Evolutionary conservation across 2,888 invertebrate genomes (phyloP).

Genomic region (Corbicula japonica): DNA sequence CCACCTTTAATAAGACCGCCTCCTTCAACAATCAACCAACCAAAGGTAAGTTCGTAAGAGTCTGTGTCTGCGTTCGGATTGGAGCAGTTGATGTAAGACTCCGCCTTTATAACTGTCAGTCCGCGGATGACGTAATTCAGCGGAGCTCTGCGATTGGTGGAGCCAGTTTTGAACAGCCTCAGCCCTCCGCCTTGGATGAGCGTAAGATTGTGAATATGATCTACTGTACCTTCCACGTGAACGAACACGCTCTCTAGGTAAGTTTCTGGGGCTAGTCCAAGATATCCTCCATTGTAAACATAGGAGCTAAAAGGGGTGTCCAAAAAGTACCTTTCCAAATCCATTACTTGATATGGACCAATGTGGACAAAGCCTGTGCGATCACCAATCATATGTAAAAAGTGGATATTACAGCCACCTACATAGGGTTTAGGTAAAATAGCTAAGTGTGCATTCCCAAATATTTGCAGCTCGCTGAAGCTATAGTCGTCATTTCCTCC

Average conservation of each 20-base stretch:
- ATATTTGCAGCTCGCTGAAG: slow-evolving; percentile 78
- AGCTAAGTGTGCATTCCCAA: slow-evolving; percentile 79
- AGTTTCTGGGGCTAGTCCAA: slow-evolving; percentile 78
- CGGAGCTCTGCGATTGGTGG: slow-evolving; percentile 67
- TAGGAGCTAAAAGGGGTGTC: slow-evolving; percentile 79
- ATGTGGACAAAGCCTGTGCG: slow-evolving; percentile 76
- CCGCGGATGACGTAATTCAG: slow-evolving; percentile 74
- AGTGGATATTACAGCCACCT: slow-evolving; percentile 68
- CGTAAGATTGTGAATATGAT: slow-evolving; percentile 78
- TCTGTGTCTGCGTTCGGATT: slow-evolving; percentile 73
- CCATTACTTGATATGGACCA: slow-evolving; percentile 77
- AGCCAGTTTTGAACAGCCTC: slow-evolving; percentile 74
- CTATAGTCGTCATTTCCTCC: slow-evolving; percentile 62
- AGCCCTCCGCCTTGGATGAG: slow-evolving; percentile 75
- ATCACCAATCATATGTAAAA: slow-evolving; percentile 80
- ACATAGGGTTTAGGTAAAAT: slow-evolving; percentile 67
- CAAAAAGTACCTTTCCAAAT: slow-evolving; percentile 69
- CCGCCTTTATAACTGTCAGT: slow-evolving; percentile 74
- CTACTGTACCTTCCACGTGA: slow-evolving; percentile 74
- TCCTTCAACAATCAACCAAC: slow-evolving; percentile 73
- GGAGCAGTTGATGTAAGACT: slow-evolving; percentile 72
- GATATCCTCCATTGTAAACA: slow-evolving; percentile 75
- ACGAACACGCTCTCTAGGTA: slow-evolving; percentile 74
- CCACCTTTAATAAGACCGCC: slow-evolving; percentile 74
- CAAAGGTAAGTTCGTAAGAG: slow-evolving; percentile 68